A percentile compares a stretch with the other conserved stretches of the same genome.
These are phyloP conservation scores for Drosophila nikananu DNA, from an alignment of 1,140 invertebrate genomes.

Conservation along the genomic window DNA sequence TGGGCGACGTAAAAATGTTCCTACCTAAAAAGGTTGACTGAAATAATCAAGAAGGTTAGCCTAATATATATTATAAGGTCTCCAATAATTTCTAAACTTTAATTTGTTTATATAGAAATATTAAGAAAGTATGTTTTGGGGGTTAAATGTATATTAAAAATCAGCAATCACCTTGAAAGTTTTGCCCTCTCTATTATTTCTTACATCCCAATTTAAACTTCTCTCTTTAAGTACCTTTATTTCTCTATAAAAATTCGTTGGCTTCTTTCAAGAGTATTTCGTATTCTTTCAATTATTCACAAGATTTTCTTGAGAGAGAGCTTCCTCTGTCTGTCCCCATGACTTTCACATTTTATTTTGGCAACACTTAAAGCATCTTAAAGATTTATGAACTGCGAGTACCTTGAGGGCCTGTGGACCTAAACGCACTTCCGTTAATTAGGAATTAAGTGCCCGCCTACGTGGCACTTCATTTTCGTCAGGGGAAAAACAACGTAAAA, in stretches of 20 bases:
- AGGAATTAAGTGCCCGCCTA: conserved; percentile 48
- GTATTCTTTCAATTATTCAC: not conserved
- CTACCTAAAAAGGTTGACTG: not conserved
- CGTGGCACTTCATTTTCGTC: conserved; percentile 48
- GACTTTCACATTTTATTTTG: conserved; percentile 38
- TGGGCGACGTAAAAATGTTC: not conserved
- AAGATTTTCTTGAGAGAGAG: not conserved
- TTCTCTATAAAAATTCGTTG: not conserved
- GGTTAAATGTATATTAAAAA: not conserved
- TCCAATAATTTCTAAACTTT: no score
- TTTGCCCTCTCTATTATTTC: not conserved
- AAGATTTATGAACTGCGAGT: conserved; percentile 66
- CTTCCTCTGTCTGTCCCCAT: conserved; percentile 2
- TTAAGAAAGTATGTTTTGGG: not conserved
- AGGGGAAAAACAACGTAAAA: conserved; percentile 22
- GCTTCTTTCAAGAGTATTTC: conserved; percentile 11
- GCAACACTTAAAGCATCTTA: conserved; percentile 68
- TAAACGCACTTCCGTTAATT: conserved; percentile 67
- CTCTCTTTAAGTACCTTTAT: not conserved
- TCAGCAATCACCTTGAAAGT: not conserved
- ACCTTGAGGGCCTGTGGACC: conserved; percentile 7
- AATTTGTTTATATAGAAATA: no score
- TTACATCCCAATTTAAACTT: not conserved
- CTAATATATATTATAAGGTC: no score
- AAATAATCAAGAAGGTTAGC: not conserved